These are phyloP conservation scores for Pachyrhynchus sulphureomaculatus DNA, from an alignment of 1,140 invertebrate genomes.

Conservation along the genomic window DNA sequence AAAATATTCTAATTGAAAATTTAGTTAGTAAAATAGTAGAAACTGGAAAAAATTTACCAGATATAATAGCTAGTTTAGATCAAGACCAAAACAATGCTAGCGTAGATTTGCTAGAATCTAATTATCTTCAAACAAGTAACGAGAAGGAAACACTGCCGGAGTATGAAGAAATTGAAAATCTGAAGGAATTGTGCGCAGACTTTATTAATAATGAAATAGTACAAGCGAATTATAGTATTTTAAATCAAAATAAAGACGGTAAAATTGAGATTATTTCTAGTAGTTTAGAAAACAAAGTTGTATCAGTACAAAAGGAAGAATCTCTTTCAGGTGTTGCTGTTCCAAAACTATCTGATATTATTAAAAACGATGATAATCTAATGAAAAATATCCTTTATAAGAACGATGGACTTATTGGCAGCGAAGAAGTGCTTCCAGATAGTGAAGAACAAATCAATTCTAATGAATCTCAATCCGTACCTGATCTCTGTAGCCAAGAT, in stretches of 20 bases:
- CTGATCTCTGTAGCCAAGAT: slow-evolving; percentile 19
- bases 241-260: not conserved
- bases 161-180: not conserved
- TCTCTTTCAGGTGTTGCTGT: not conserved
- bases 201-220: not conserved
- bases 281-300: not conserved
- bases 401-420: not conserved
- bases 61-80: slow-evolving; percentile 22
- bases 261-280: not conserved
- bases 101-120: slow-evolving; percentile 21
- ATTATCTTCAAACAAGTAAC: not conserved
- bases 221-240: not conserved
- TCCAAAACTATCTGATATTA: slow-evolving; percentile 34
- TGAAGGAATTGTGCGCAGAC: not conserved
- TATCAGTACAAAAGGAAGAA: not conserved
- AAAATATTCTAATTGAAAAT: too few species aligned
- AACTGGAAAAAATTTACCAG: slow-evolving; percentile 17
- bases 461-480: slow-evolving; percentile 30
- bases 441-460: not conserved
- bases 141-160: not conserved
- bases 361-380: slow-evolving; percentile 21
- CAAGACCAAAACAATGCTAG: slow-evolving; percentile 4
- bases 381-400: slow-evolving; percentile 5
- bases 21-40: not conserved
- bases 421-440: slow-evolving; percentile 12